Percentiles rank a stretch among this genome's conserved stretches.
phyloP scores from a whole-genome alignment of 2,113 vertebrate genomes.

The Cricetomys ansorgei region DNA sequence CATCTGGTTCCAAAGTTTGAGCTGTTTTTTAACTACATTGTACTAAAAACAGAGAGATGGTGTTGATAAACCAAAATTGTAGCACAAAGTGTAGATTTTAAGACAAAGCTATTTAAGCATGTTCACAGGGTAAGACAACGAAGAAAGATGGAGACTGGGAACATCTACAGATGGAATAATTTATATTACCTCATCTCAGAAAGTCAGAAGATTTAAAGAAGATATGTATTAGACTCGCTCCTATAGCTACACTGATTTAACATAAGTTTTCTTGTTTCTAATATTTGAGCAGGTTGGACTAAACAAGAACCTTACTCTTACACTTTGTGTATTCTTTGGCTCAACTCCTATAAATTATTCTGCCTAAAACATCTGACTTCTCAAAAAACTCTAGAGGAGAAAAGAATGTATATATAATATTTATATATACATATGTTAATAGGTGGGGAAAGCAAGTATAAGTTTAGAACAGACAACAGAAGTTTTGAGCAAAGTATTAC shows the following conservation, averaged over 20 bases:
- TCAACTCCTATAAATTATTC: background rate
- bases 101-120: constrained; percentile 7
- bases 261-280: background rate
- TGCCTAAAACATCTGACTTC: background rate
- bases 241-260: background rate
- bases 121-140: background rate
- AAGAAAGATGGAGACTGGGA: background rate
- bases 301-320: background rate
- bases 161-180: background rate
- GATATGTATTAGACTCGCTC: background rate
- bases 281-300: background rate
- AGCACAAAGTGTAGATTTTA: background rate
- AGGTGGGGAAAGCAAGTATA: background rate
- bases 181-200: constrained; percentile 22
- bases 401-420: background rate
- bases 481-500: background rate
- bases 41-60: background rate
- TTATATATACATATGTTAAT: background rate
- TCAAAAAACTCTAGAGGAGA: background rate
- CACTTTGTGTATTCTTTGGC: background rate
- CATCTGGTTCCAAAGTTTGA: background rate
- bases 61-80: background rate
- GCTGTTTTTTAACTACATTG: background rate
- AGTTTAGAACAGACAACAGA: background rate
- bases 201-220: background rate